Percentiles rank a stretch among this genome's conserved stretches.
These are phyloP conservation scores for Prostheceraeus crozeri DNA, from an alignment of 2,888 invertebrate species.

Conservation along the genomic window DNA sequence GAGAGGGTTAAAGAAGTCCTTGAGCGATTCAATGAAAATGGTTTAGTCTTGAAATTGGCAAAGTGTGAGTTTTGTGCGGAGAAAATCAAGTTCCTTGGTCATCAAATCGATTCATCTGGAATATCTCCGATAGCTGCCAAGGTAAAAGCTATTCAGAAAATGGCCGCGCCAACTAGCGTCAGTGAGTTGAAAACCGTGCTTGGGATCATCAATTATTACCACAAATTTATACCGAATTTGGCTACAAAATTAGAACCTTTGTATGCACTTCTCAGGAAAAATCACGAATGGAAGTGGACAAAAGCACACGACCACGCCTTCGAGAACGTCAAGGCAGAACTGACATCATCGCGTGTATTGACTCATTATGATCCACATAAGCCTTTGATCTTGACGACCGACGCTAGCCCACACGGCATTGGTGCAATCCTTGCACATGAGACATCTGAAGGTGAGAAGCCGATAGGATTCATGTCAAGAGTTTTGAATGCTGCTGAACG, in stretches of 20 bases:
- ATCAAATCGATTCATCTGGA: constrained; percentile 16
- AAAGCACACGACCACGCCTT: constrained; percentile 14
- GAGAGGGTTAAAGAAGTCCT: constrained; percentile 28
- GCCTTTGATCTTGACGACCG: constrained; percentile 14
- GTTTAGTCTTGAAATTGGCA: background rate
- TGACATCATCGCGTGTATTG: constrained; percentile 1
- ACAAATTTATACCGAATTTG: constrained; percentile 12
- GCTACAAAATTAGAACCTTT: constrained; percentile 21
- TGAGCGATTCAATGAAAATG: background rate
- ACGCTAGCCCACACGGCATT: constrained; percentile 25
- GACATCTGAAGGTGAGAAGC: constrained; percentile 2
- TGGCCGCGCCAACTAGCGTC: constrained; percentile 18
- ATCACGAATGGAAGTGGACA: constrained; percentile 2
- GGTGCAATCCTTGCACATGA: constrained; percentile 16
- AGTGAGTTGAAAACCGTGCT: constrained; percentile 27
- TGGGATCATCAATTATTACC: constrained; percentile 29
- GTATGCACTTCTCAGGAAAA: constrained; percentile 2
- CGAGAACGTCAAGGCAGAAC: constrained; percentile 3
- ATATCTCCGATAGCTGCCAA: constrained; percentile 25
- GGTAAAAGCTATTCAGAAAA: constrained; percentile 25
- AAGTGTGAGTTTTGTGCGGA: constrained; percentile 23
- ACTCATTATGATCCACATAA: constrained; percentile 21
- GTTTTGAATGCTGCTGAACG: constrained; percentile 15
- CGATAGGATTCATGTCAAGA: constrained; percentile 6
- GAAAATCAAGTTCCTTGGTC: constrained; percentile 29